Evolutionary conservation across 2,113 vertebrate species (phyloP).

Genomic region (Forbesichthys papilliferus): DNA sequence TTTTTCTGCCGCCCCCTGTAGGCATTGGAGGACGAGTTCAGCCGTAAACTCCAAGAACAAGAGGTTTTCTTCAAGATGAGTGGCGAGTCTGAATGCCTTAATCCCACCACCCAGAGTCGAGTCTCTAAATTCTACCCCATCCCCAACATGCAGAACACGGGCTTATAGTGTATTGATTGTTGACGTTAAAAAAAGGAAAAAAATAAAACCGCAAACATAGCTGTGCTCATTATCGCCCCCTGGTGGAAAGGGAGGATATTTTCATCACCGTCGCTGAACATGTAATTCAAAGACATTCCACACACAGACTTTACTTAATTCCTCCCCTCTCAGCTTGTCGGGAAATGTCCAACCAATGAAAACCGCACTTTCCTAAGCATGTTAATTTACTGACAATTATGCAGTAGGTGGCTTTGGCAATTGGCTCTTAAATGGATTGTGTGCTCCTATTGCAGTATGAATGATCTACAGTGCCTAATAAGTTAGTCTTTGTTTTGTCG

Average conservation of each 20-base stretch:
- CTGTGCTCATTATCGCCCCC: constrained; percentile 18
- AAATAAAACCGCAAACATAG: neutral
- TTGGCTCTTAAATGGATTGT: constrained; percentile 14
- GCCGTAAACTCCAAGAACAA: constrained; percentile 95
- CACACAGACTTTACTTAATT: constrained; percentile 22
- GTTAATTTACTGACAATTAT: constrained; percentile 29
- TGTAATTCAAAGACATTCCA: neutral
- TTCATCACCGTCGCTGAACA: neutral
- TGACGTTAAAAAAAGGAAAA: neutral
- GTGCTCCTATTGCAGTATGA: constrained; percentile 37
- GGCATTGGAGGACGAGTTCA: constrained; percentile 98
- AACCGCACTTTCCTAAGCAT: constrained; percentile 62
- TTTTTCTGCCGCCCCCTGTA: constrained; percentile 71
- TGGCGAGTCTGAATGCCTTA: constrained; percentile 98
- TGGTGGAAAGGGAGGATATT: neutral
- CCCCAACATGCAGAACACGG: constrained; percentile 92
- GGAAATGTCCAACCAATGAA: constrained; percentile 31
- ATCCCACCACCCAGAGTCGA: constrained; percentile 93
- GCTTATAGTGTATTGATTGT: constrained; percentile 62
- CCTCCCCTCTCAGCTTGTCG: constrained; percentile 26
- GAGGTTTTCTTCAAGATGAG: constrained; percentile 99
- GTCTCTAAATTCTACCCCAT: constrained; percentile 98
- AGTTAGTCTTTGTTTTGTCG: constrained; percentile 2
- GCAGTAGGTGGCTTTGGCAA: constrained; percentile 33
- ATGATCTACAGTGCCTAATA: constrained; percentile 65